Conservation (phyloP, 2,888 invertebrate genomes). For the Palloptera scutellata region DNA sequence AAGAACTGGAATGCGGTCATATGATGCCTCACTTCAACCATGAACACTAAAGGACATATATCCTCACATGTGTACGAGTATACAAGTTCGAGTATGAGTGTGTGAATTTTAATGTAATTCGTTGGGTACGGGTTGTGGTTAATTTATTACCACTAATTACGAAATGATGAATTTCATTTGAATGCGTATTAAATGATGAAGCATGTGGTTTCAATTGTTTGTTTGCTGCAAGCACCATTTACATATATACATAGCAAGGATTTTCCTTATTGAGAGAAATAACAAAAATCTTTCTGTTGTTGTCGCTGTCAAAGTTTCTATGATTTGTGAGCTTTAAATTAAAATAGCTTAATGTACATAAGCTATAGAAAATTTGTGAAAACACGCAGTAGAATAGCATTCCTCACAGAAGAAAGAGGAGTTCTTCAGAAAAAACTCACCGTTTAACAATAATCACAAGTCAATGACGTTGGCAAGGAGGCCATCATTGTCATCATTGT, state of each 20-base stretch:
- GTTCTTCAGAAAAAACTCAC: too few species aligned
- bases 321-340: conserved; percentile 36
- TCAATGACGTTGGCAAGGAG: conserved; percentile 8
- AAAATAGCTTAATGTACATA: conserved; percentile 21
- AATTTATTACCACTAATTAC: conserved; percentile 61
- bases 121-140: conserved; percentile 26
- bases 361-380: conserved; percentile 27
- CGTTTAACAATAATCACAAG: conserved; percentile 26
- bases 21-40: not conserved
- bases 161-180: conserved; percentile 58
- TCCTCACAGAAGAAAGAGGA: conserved; percentile 13
- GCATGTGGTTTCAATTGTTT: conserved; percentile 25
- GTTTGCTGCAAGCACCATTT: not conserved
- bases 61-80: conserved; percentile 17
- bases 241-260: conserved; percentile 4
- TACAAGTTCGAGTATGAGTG: conserved; percentile 11
- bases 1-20: conserved; percentile 31
- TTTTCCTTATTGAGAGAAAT: not conserved
- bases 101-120: too few species aligned
- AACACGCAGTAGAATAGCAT: conserved; percentile 22
- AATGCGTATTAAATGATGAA: conserved; percentile 25
- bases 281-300: not conserved
- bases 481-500: too few species aligned
- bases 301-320: conserved; percentile 6
- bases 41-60: conserved; percentile 5